Percentiles rank a stretch among this genome's conserved stretches.
Evolutionary conservation across 2,113 vertebrate species (phyloP).

Genomic region (Saccopteryx bilineata): DNA sequence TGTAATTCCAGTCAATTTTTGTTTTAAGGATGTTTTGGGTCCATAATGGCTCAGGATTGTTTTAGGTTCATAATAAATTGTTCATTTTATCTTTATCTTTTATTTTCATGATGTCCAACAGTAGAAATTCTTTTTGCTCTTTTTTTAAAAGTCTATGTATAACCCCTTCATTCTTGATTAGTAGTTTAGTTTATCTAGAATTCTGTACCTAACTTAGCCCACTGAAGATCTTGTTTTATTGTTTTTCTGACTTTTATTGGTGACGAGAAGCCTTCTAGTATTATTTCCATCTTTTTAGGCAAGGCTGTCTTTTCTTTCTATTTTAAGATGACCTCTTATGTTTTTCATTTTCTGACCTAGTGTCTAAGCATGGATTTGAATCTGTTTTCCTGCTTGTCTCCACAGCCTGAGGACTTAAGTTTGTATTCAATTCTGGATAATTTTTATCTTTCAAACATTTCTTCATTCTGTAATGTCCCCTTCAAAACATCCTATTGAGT

Average conservation of each 20-base stretch:
- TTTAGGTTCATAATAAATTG: background rate
- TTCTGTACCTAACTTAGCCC: background rate
- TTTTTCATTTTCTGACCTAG: background rate
- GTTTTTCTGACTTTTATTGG: background rate
- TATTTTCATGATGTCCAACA: background rate
- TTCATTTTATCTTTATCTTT: slow-evolving; percentile 21
- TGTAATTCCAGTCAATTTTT: background rate
- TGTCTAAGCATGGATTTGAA: background rate
- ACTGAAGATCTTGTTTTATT: slow-evolving; percentile 9
- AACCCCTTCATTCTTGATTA: background rate
- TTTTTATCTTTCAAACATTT: slow-evolving; percentile 29
- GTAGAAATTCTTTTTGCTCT: background rate
- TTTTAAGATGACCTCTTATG: slow-evolving; percentile 26
- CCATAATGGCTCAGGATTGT: background rate
- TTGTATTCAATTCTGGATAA: slow-evolving; percentile 12
- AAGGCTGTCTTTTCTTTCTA: slow-evolving; percentile 15
- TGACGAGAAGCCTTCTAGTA: background rate
- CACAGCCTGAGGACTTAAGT: background rate
- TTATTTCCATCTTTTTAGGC: background rate
- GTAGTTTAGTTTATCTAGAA: background rate
- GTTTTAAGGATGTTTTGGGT: background rate
- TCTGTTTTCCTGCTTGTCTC: background rate
- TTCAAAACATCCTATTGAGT: background rate
- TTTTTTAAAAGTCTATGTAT: background rate
- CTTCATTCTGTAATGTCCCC: background rate